Evolutionary conservation across 2,888 invertebrate species (phyloP), one percentile per base, ranked within the genome.

Genomic region (Polia nebulosa): DNA sequence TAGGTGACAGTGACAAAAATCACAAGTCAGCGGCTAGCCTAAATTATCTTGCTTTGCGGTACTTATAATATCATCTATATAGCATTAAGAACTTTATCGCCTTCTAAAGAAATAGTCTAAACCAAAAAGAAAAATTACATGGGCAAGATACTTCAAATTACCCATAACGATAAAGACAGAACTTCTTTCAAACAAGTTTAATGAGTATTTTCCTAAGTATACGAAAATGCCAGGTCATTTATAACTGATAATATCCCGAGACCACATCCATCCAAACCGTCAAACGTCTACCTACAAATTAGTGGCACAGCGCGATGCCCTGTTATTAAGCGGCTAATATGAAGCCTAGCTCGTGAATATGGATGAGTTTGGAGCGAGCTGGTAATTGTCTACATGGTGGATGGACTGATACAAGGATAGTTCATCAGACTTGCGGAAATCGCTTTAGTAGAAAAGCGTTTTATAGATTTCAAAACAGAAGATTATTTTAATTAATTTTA

Each of bases 281-380:
- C 20, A 1, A 25, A 25, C 49, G 57, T 73, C 63, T 78, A 72
- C 58, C 60, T 60, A 72, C 47, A 66, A 76, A 70, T 78, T 65
- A 63, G 47, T 65, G 64, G 34, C 41, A 55, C 44, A 34, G 56
- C 44, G 22, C 25, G 13, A 29, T 44, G 55, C 39, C 62, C 41
- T 81, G 76, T 81, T 76, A 69, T 79, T 80, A 68, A 32, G 45
- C 20, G 44, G 58, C 57, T 64, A 71, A 74, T 74, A 71, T 71
- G 52, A 65, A 70, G 64, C 47, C 56, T 51, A 45, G 52, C 15
- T 74, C 32, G 52, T 80, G 67, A 77, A 80, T 80, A 80, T 80
- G 73, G 49, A 80, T 80, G 70, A 77, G 49, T 25, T 44, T 29
- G 56, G 32, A 70, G 53, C 55, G 45, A 68, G 41, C 65, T 29